These are phyloP conservation scores for Leptopilina syphax DNA, from an alignment of 2,888 invertebrate species.

Conservation along the genomic window DNA sequence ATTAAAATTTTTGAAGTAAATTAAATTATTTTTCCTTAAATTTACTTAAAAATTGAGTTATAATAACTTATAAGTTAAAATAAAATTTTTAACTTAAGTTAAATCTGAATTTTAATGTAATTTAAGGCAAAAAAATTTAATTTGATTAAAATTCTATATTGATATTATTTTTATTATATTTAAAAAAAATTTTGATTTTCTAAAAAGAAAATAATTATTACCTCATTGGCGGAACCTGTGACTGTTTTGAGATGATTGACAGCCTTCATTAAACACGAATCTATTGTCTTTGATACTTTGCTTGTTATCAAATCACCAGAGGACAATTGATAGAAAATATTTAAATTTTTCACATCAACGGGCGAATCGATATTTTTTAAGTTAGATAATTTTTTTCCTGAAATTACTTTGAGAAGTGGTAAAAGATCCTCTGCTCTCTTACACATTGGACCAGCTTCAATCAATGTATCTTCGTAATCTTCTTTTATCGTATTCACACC, in stretches of 20 bases:
- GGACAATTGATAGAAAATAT: slow-evolving; percentile 87
- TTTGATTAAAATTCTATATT: no score
- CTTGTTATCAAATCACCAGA: slow-evolving; percentile 86
- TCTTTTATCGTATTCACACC: slow-evolving; percentile 84
- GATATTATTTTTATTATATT: no score
- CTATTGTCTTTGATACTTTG: slow-evolving; percentile 84
- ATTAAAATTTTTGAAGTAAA: no score
- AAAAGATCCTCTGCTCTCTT: slow-evolving; percentile 88
- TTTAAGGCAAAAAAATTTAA: no score
- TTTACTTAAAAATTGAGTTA: no score
- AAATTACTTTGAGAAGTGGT: slow-evolving; percentile 85
- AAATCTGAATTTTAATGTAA: no score
- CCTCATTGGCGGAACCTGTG: slow-evolving; percentile 70
- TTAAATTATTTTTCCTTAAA: no score
- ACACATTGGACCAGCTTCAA: slow-evolving; percentile 89
- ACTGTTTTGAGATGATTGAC: slow-evolving; percentile 75
- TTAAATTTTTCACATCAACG: slow-evolving; percentile 80
- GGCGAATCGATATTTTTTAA: slow-evolving; percentile 81
- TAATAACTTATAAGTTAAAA: no score
- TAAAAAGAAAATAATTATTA: slow-evolving; percentile 45
- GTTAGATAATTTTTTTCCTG: slow-evolving; percentile 78
- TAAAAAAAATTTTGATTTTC: no score
- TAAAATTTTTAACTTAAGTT: no score
- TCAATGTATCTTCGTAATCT: slow-evolving; percentile 83
- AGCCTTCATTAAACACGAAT: slow-evolving; percentile 80